Base-by-base conservation (phyloP, 2,888 invertebrate species). In the Epinotia nisella region DNA sequence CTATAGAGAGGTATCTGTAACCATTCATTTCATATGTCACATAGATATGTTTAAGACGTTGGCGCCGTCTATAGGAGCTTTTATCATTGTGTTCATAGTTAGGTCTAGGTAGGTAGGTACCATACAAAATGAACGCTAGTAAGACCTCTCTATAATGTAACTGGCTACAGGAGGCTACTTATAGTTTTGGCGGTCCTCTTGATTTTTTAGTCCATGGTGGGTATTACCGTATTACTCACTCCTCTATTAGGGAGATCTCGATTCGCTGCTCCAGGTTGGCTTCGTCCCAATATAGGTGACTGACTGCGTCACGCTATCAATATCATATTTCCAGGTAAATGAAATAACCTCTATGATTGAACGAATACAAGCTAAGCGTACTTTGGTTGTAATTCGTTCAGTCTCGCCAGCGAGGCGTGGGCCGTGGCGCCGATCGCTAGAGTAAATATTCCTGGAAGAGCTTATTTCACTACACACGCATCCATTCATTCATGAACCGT, bases 371-470 rank as follows among this genome's bases (percentile, higher is more conserved):
- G 5, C 24, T 41, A 41, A 66, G 55, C 41, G 56, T 29, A 61
- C 45, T 60, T 61, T 56, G 29, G 45, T 53, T 39, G 19, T 60
- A 53, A 56, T 67, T 60, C 21, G 53, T 39, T 19, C 61, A 53
- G 67, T 61, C 45, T 45, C 59, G 65, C 59, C 39, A 41, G 75
- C 72, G 72, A 65, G 79, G 79, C 78, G 83, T 86, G 81, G 90
- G 90, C 77, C 81, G 79, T 83, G 90, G 87, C 90, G 88, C 88
- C 88, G 81, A 80, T 76, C 81, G 78, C 83, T 84, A 85, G 86
- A 87, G 88, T 90, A 89, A 89, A 89, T 87, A 90, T 90, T 89
- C 88, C 83, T 78, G 87, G 91, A 90, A 90, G 81, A 81, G 79
- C 87, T 87, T 88, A 89, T 89, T 87, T 82, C 85, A 83, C 80